Evolutionary conservation across 2,113 vertebrate genomes (phyloP).

Genomic region (Aphyosemion australe): DNA sequence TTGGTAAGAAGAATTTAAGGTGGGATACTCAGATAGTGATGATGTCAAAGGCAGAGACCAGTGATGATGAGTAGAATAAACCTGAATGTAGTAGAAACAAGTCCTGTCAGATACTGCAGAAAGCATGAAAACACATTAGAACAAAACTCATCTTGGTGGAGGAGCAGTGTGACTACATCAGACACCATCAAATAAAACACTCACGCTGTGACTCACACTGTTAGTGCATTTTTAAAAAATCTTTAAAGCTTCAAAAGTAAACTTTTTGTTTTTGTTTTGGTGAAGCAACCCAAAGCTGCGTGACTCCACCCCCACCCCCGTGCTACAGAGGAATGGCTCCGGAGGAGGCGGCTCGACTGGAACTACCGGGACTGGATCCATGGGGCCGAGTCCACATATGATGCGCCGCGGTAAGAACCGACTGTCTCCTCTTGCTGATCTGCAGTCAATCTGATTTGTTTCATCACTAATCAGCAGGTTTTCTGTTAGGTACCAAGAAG

Average conservation of each 20-base stretch:
- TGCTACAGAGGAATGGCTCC: slow-evolving; percentile 80
- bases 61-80: too few species aligned
- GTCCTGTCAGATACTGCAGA: too few species aligned
- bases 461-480: neutral
- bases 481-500: slow-evolving; percentile 87
- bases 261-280: neutral
- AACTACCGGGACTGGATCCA: slow-evolving; percentile 73
- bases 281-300: slow-evolving; percentile 82
- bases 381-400: slow-evolving; percentile 89
- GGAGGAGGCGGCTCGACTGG: slow-evolving; percentile 49
- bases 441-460: neutral
- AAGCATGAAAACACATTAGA: too few species aligned
- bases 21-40: too few species aligned
- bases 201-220: neutral
- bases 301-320: slow-evolving; percentile 79
- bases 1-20: too few species aligned
- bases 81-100: too few species aligned
- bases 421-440: neutral
- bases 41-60: too few species aligned
- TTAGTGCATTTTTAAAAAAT: neutral
- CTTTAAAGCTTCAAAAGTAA: neutral
- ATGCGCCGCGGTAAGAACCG: slow-evolving; percentile 84
- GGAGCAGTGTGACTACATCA: too few species aligned
- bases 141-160: too few species aligned
- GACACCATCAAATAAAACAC: neutral